Base-by-base conservation (phyloP, 2,888 invertebrate species). In the Acrocera orbiculus region DNA sequence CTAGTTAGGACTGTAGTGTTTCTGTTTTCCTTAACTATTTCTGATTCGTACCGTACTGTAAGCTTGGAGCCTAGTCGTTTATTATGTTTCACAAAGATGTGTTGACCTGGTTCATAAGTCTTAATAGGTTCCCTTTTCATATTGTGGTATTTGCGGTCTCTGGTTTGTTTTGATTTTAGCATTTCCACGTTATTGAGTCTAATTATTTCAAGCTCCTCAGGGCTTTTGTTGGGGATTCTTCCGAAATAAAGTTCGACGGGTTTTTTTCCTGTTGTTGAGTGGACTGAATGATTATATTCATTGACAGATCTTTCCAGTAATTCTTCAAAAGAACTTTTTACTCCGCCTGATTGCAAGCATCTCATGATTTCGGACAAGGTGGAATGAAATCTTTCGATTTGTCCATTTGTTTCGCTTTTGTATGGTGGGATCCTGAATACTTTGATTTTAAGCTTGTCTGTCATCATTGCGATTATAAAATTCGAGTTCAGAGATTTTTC, bases 291-390 rank as follows among this genome's bases (percentile, higher is more conserved):
- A 23, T 41, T 44, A 17, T 42, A 44, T 23, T 40, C 39, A 6
- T 40, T 22, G 1, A 40, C 27, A 2, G 42, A 32, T 26, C 37
- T 23, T 26, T 38, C 36, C 4, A 44, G 23, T n/a, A 44, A 16
- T 29, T 41, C 39, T 3, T 39, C 33, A 22, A 42, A 40, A 10
- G 22, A 27, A n/a, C 37, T 36, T 15, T 34, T 23, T 13, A 16
- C 20, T 3, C 32, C 30, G 7, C 38, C 34, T 2, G 25, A 14
- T 35, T 42, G 42, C 3, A 41, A 25, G 16, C 42, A 43, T 29
- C 45, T 36, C 34, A 38, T 30, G n/a, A 44, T 42, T 34, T 43
- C 42, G 0, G 39, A 26, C 1, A 44, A 10, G 4, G 42, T 43
- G 1, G 43, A 45, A 28, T 43, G 45, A 6, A 44, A 42, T 11